Evolutionary conservation across 2,797 vertebrate species (phyloP), one percentile per base, ranked within the genome.

Genomic region (Dendrocincla fuliginosa): DNA sequence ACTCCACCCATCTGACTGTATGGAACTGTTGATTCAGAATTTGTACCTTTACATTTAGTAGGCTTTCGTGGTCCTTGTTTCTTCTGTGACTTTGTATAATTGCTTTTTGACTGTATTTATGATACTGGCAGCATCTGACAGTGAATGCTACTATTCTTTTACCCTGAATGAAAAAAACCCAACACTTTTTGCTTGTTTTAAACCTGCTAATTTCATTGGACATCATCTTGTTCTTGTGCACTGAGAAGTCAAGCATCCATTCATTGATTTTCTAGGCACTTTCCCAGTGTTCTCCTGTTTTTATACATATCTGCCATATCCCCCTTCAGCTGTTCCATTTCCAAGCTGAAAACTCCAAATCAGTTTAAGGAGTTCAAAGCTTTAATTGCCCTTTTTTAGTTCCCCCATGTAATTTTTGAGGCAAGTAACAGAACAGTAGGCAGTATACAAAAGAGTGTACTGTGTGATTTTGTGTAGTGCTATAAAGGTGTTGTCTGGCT

Each of bases 191-290:
- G 9, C 57, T 68, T 87, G 42, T 83, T 95, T 87, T 75, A 85
- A 89, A 81, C 49, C 46, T 83, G 60, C 49, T 92, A 50, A 91
- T 95, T 92, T 95, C 19, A 65, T 78, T 52, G 84, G 68, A 15
- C 65, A 89, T 91, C 84, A 61, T 94, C 55, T 89, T 90, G 9
- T 92, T 60, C 68, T 89, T 46, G 64, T 53, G 69, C 23, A 87
- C 60, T 71, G 76, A 84, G 68, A 89, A 91, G 85, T 84, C 85
- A 93, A 87, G 64, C 84, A 85, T n/a, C 52, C 68, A 92, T 94
- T 96, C 87, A 93, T 64, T 85, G 56, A 67, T 92, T 93, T 96
- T 85, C 89, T 87, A 95, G 87, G 89, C 94, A 95, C 52, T 95
- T 95, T 95, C 84, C 71, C 89, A 91, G 82, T n/a, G 52, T 80